Base-by-base conservation (phyloP, 2,113 vertebrate species). In the Lophotis ruficrista region DNA sequence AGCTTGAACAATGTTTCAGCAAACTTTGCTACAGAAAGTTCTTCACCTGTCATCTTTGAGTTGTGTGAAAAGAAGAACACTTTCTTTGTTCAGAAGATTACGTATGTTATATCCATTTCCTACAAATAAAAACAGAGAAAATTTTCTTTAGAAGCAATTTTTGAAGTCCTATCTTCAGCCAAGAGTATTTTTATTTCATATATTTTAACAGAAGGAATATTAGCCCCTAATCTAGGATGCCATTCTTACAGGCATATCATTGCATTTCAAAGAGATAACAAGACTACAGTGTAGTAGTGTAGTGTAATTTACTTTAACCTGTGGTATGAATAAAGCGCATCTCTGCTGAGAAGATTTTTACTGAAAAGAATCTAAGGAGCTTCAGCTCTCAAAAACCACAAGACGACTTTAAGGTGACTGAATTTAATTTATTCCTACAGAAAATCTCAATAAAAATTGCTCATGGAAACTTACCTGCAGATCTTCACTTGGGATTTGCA, bases 51-150 rank as follows among this genome's bases (percentile, higher is more conserved):
- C 53, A 93, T 89, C 96, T 96, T 98, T 98, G 90, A 98, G 91
- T 35, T 98, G 98, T 14, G 97, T 98, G 96, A 98, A 98, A 85
- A 98, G 22, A 92, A 98, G 95, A 94, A 98, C 21, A 54, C 98
- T 97, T 57, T 98, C 97, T 65, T 98, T 86, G 14, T 98, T 96
- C 93, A 96, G 93, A 76, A 98, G 97, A 94, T 98, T 98, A 71
- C 21, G 97, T 91, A 98, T 90, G 87, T 98, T 98, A 80, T 98
- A 98, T 79, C 81, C 75, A 91, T 98, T 98, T 95, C 98, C 98
- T 98, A 91, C 51, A 95, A 97, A 86, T 12, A 92, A 96, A 94
- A 86, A 33, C 65, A 96, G 14, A 93, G 4, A 38, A 51, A 37
- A 17, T 48, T 92, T 84, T 43, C 35, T 65, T 96, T 77, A 95